phyloP scores from a whole-genome alignment of 2,888 invertebrate species.

The Heliconius aoede region DNA sequence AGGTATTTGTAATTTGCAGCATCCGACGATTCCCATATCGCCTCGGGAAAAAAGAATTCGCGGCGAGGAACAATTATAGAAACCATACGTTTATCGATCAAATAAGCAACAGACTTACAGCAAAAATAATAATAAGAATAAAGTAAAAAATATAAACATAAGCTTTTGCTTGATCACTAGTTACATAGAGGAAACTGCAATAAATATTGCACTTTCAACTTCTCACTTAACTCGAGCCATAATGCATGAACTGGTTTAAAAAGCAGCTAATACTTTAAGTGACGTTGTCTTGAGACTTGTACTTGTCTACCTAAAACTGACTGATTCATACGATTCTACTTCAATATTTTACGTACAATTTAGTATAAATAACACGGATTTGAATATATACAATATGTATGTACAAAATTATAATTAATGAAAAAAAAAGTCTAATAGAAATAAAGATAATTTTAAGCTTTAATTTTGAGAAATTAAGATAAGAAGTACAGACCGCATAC shows the following conservation, averaged over 20 bases:
- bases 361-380: neutral
- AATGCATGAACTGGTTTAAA: slow-evolving; percentile 19
- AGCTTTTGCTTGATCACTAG: neutral
- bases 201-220: neutral
- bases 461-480: too few relatives aligned
- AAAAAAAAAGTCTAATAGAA: neutral
- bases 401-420: neutral
- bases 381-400: neutral
- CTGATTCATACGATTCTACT: neutral
- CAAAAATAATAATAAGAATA: too few relatives aligned
- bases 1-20: slow-evolving; percentile 78
- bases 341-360: neutral
- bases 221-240: slow-evolving; percentile 8
- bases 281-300: neutral
- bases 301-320: neutral
- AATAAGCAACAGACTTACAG: slow-evolving; percentile 1
- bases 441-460: too few relatives aligned
- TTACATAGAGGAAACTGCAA: neutral
- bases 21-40: slow-evolving; percentile 59
- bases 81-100: slow-evolving; percentile 41
- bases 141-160: neutral
- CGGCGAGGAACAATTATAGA: slow-evolving; percentile 54
- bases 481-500: too few relatives aligned
- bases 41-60: slow-evolving; percentile 68
- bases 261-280: neutral